These are phyloP conservation scores for Platycheirus albimanus DNA, from an alignment of 2,888 invertebrate species.

Conservation along the genomic window DNA sequence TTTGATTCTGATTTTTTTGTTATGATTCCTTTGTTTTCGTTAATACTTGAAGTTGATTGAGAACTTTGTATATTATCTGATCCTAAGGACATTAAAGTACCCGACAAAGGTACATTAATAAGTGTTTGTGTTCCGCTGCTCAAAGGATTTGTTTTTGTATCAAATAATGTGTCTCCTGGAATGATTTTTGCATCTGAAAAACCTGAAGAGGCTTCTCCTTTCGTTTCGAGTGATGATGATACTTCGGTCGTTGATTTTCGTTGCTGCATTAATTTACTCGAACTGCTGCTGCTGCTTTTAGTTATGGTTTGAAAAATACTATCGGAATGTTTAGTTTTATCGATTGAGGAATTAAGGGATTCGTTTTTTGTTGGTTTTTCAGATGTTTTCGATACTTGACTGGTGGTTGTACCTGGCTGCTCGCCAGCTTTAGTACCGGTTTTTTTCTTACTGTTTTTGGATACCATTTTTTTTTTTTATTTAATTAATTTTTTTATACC, in stretches of 20 bases:
- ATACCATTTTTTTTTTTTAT: constrained; percentile 78
- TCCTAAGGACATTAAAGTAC: neutral
- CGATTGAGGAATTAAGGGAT: constrained; percentile 27
- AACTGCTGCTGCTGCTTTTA: constrained; percentile 45
- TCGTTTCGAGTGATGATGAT: constrained; percentile 77
- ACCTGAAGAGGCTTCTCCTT: constrained; percentile 34
- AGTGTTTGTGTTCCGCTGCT: neutral
- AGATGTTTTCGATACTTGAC: constrained; percentile 20
- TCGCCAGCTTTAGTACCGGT: constrained; percentile 76
- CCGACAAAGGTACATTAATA: constrained; percentile 11
- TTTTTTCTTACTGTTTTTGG: constrained; percentile 79
- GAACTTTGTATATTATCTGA: neutral
- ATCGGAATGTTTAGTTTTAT: constrained; percentile 50
- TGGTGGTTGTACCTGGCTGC: too few species aligned
- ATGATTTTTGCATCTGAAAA: constrained; percentile 42
- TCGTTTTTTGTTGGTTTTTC: constrained; percentile 20
- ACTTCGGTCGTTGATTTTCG: constrained; percentile 77
- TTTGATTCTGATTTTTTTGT: neutral
- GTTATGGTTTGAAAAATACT: constrained; percentile 10
- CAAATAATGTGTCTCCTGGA: constrained; percentile 26
- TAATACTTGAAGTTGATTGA: neutral
- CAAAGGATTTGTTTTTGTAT: too few species aligned
- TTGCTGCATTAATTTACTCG: constrained; percentile 43
- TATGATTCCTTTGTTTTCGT: constrained; percentile 4
- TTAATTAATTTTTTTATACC: constrained; percentile 7